Conservation (phyloP, 2,888 invertebrate genomes). For the Keiferia lycopersicella region DNA sequence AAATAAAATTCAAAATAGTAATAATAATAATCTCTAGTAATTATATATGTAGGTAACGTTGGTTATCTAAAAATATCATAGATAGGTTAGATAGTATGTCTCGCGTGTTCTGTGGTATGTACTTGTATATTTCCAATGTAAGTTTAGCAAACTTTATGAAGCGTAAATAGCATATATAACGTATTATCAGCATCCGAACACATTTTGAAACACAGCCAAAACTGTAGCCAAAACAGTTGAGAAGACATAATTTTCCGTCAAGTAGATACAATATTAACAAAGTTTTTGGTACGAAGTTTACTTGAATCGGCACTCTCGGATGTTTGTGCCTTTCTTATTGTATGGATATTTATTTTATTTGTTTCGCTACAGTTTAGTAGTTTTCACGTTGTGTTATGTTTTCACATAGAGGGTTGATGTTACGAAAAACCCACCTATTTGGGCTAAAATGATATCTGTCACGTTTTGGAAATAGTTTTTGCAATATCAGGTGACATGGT, state of each 20-base stretch:
- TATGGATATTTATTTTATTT: not conserved
- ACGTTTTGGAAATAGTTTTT: too few relatives aligned
- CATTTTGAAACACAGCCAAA: conserved; percentile 5
- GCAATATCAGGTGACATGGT: too few relatives aligned
- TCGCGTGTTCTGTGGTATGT: too few relatives aligned
- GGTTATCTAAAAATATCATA: not conserved
- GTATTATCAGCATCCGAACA: not conserved
- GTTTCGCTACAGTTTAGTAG: not conserved
- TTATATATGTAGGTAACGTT: too few relatives aligned
- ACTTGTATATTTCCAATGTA: not conserved
- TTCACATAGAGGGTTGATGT: too few relatives aligned
- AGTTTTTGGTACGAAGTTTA: not conserved
- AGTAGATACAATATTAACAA: conserved; percentile 11
- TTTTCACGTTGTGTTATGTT: too few relatives aligned
- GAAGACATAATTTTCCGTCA: conserved; percentile 2
- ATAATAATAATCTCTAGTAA: too few relatives aligned
- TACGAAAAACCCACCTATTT: too few relatives aligned
- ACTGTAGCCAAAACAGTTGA: not conserved
- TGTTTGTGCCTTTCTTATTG: not conserved
- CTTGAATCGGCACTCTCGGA: not conserved
- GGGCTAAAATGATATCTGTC: too few relatives aligned
- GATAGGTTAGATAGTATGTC: too few relatives aligned
- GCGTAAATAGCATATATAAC: not conserved
- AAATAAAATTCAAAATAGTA: too few relatives aligned
- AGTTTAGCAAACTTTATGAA: not conserved